Percentiles rank a stretch among this genome's conserved stretches.
phyloP scores from a whole-genome alignment of 1,140 invertebrate species.

The Tetranychus cinnabarinus region DNA sequence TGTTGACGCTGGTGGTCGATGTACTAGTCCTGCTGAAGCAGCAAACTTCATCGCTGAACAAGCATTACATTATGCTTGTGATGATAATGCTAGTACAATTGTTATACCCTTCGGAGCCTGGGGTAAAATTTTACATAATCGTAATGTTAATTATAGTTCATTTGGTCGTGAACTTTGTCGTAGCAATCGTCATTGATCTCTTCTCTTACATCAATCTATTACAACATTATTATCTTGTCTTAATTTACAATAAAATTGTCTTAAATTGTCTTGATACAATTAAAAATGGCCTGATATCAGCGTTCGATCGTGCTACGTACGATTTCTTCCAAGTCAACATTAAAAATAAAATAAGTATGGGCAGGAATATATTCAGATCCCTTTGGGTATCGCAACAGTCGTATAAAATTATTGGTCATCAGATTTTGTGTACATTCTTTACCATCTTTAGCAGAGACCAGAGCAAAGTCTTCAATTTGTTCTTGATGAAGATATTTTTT shows the following conservation, averaged over 20 bases:
- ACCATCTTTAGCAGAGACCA: conserved; percentile 67
- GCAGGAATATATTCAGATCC: conserved; percentile 25
- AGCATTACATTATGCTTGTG: conserved; percentile 28
- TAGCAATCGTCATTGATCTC: neutral
- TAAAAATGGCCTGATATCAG: conserved; percentile 49
- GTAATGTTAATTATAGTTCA: conserved; percentile 6
- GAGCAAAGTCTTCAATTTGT: conserved; percentile 58
- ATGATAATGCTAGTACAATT: conserved; percentile 29
- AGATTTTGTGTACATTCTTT: conserved; percentile 56
- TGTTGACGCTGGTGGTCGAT: conserved; percentile 24
- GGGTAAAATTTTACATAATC: conserved; percentile 24
- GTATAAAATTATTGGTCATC: conserved; percentile 53
- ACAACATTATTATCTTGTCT: too few species aligned
- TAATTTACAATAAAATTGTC: too few species aligned
- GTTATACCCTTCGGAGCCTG: conserved; percentile 31
- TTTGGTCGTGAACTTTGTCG: conserved; percentile 12
- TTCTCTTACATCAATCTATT: neutral
- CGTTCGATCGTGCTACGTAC: conserved; percentile 43
- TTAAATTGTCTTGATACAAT: conserved; percentile 24
- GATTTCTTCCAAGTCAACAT: conserved; percentile 32
- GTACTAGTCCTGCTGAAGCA: conserved; percentile 24
- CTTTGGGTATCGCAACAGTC: conserved; percentile 37
- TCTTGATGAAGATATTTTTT: conserved; percentile 64
- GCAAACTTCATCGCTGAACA: conserved; percentile 27
- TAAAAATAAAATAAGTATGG: conserved; percentile 41